A percentile compares a stretch with the other conserved stretches of the same genome.
Conservation (phyloP, 2,888 invertebrate genomes). For the Brenthis daphne region DNA sequence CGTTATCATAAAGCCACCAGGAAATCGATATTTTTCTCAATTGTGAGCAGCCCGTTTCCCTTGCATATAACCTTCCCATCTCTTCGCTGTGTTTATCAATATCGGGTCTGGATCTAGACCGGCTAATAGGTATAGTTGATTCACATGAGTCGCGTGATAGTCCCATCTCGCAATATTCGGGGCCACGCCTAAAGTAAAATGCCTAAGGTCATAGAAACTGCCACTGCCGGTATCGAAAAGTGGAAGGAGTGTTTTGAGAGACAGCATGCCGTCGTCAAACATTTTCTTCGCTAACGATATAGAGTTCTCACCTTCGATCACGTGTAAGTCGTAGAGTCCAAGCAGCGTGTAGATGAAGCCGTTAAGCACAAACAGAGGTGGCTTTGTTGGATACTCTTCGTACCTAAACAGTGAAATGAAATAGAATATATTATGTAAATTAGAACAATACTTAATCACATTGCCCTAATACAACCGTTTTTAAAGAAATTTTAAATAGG, state of each 20-base stretch:
- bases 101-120: slow-evolving; percentile 93
- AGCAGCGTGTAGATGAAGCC: slow-evolving; percentile 99
- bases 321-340: slow-evolving; percentile 96
- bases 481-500: no score
- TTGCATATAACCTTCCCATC: slow-evolving; percentile 98
- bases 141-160: slow-evolving; percentile 99
- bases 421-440: no score
- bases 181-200: slow-evolving; percentile 93
- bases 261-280: slow-evolving; percentile 92
- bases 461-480: no score
- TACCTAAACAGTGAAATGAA: slow-evolving; percentile 82
- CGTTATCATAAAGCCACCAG: background rate
- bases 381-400: slow-evolving; percentile 98
- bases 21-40: slow-evolving; percentile 66
- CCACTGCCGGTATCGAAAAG: slow-evolving; percentile 98
- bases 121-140: slow-evolving; percentile 93
- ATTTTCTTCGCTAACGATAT: slow-evolving; percentile 88
- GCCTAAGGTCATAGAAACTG: slow-evolving; percentile 97
- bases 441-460: no score
- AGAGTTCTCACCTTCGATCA: slow-evolving; percentile 87
- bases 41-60: slow-evolving; percentile 97
- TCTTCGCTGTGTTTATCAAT: slow-evolving; percentile 90
- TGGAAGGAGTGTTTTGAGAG: slow-evolving; percentile 92
- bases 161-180: slow-evolving; percentile 99
- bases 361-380: slow-evolving; percentile 97